These are phyloP conservation scores for Scelioninae gen. 1 DNA, from an alignment of 2,888 invertebrate genomes.

Conservation along the genomic window DNA sequence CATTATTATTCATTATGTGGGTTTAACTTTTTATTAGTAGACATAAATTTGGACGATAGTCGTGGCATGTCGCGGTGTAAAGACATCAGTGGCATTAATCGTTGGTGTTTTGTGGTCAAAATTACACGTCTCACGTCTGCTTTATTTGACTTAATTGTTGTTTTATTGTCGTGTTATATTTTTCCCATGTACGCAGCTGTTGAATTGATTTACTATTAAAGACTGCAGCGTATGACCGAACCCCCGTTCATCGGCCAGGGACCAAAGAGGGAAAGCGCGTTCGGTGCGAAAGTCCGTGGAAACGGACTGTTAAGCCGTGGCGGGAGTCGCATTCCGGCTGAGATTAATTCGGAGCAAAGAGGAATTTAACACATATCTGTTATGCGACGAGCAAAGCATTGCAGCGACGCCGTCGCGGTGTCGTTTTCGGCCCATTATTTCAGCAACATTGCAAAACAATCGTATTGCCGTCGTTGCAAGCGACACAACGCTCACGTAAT, in stretches of 20 bases:
- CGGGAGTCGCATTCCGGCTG: too few relatives aligned
- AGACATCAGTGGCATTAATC: constrained; percentile 48
- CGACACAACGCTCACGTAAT: constrained; percentile 70
- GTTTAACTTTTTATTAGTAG: constrained; percentile 32
- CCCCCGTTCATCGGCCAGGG: constrained; percentile 45
- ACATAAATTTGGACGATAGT: constrained; percentile 45
- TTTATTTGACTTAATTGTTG: constrained; percentile 62
- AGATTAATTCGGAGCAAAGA: too few relatives aligned
- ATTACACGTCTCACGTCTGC: constrained; percentile 51
- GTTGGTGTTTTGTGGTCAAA: constrained; percentile 43
- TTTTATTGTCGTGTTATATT: constrained; percentile 58
- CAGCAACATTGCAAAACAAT: constrained; percentile 83
- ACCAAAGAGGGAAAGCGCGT: constrained; percentile 67
- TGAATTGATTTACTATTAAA: constrained; percentile 69
- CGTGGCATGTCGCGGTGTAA: constrained; percentile 28
- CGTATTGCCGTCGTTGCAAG: constrained; percentile 50
- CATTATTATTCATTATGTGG: constrained; percentile 47
- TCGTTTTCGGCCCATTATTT: constrained; percentile 83
- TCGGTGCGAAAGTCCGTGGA: constrained; percentile 72
- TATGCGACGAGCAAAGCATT: too few relatives aligned
- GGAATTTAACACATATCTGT: too few relatives aligned
- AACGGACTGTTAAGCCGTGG: constrained; percentile 71
- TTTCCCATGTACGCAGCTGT: constrained; percentile 59
- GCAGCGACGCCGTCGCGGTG: too few relatives aligned
- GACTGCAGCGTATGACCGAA: constrained; percentile 62